Base-by-base conservation (phyloP, 2,113 vertebrate genomes). In the Bos javanicus region DNA sequence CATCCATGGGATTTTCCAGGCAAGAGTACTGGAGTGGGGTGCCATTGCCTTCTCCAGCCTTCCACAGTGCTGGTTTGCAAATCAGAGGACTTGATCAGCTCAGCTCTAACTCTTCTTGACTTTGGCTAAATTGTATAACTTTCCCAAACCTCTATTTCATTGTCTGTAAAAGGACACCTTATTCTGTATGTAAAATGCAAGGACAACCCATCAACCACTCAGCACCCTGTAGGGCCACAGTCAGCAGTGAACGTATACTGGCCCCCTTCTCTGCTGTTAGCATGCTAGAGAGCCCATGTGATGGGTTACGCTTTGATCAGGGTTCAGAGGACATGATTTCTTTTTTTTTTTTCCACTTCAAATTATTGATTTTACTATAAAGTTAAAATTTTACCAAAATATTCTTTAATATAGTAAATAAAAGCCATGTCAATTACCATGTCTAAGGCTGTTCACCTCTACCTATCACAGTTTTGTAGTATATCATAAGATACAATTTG, bases 271-370 rank as follows among this genome's bases (percentile, higher is more conserved):
- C 50, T 16, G 30, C 14, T 21, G 0, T 54, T 9, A 17, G 48
- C 43, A 4, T 0, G 0, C 48, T 3, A 11, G n/a, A 36, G 76
- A 28, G 21, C 46, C 62, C 36, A n/a, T 17, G 19, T 1, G 1
- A 5, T 11, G 54, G 19, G 5, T 15, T 30, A n/a, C 13, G 6
- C 17, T 84, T 17, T 23, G 0, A 39, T 13, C 3, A 13, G 17
- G 11, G 26, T 46, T 78, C 36, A 19, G 81, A 67, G 36, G 36
- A 26, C 71, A 43, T 0, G 5, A 76, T 76, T 76, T 71, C 19
- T 71, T 25, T 74, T 43, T 74, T 43, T 74, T 39, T 43, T 76
- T 92, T 89, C 87, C 52, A 93, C 46, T 95, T 64, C 17, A 80
- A 67, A 56, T 67, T 81, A 56, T 19, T 64, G 21, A 82, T 67